Evolutionary conservation across 2,888 invertebrate species (phyloP), one percentile per base, ranked within the genome.

Genomic region (Apotomis turbidana): DNA sequence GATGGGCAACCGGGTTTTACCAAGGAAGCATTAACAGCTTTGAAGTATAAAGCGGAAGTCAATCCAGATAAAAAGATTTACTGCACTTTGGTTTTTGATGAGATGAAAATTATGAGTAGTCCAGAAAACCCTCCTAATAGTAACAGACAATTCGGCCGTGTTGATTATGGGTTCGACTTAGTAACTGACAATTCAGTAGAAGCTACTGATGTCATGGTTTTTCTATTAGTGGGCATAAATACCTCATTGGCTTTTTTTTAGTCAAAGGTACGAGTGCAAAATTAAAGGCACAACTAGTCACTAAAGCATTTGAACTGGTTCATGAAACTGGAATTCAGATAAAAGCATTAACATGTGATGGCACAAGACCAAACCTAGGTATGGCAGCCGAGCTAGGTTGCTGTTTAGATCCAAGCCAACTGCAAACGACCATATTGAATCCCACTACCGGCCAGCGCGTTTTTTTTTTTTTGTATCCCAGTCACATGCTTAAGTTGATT

Each of bases 151-250:
- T 62, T 27, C 36, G 62, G 62, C 27, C 51, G 51, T 62, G 62
- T 62, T 6, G 13, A 62, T 51, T 51, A 62, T 51, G 52, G 62
- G 4, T 62, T 62, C 51, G 62, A 62, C 27, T 51, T 51, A 51
- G 9, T 51, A 12, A 27, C 51, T 4, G 62, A 62, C 36, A 38
- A 38, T 57, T 57, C 36, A 27, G 57, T 15, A 13, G 27, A 27
- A 60, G 60, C 60, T 13, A 60, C 60, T 6, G 15, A 60, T 10
- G 60, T 6, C 6, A 5, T 60, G 5, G 41, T 46, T 2, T 13
- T 60, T 60, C 46, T 46, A 60, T 44, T 74, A 13, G 72, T 73
- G 8, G 70, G 64, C 9, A 68, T 73, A 9, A 70, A 74, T 67
- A 13, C 55, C 5, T 8, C 54, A 9, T 27, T 27, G 2, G 27